Percentiles rank a stretch among this genome's conserved stretches.
Evolutionary conservation across 2,797 vertebrate genomes (phyloP).

Genomic region (Ceyx erithaca): DNA sequence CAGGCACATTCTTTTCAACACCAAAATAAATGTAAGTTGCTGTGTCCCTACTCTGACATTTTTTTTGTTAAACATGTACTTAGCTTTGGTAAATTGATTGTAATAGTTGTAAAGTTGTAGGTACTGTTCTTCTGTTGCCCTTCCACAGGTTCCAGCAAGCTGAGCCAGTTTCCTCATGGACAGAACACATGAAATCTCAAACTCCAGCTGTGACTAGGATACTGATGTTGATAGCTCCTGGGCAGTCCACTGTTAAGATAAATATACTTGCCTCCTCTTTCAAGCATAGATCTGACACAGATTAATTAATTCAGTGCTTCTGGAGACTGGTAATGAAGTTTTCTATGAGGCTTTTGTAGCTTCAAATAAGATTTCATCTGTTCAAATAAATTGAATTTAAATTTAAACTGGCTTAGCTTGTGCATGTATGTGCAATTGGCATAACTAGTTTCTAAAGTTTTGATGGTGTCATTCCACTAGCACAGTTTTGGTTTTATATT

Average conservation of each 20-base stretch:
- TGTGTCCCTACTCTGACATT: background rate
- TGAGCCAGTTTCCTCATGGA: background rate
- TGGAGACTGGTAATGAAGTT: background rate
- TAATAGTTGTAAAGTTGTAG: background rate
- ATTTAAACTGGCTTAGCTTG: background rate
- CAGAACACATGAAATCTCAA: background rate
- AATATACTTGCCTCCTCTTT: background rate
- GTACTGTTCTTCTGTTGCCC: background rate
- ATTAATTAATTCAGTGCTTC: background rate
- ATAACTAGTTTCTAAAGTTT: background rate
- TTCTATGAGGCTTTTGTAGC: background rate
- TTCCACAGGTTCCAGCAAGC: background rate
- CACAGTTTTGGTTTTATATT: background rate
- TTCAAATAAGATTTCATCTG: background rate
- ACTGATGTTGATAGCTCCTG: background rate
- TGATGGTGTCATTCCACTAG: background rate
- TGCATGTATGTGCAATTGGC: background rate
- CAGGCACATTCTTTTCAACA: constrained; percentile 96
- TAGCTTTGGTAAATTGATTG: background rate
- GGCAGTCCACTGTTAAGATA: background rate
- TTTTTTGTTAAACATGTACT: background rate
- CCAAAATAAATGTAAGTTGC: constrained; percentile 90
- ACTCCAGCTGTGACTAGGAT: background rate
- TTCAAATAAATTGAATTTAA: background rate
- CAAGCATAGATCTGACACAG: background rate